Percentiles rank a stretch among this genome's conserved stretches.
phyloP scores from a whole-genome alignment of 2,888 invertebrate genomes.

The Caenorhabditis zanzibari region DNA sequence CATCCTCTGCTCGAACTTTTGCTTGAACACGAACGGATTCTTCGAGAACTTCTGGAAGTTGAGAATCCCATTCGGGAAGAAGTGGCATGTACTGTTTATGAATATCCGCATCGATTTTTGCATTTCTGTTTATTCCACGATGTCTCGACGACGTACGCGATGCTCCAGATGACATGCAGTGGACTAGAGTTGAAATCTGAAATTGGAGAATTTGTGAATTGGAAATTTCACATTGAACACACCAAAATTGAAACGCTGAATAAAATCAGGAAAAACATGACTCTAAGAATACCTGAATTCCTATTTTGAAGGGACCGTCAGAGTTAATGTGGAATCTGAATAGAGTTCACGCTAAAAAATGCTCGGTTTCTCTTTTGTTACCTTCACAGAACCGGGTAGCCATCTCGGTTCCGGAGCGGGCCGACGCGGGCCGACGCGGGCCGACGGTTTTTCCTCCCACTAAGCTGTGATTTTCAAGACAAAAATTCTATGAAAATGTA shows the following conservation, averaged over 20 bases:
- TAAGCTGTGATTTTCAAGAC: no score
- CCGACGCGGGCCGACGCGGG: no score
- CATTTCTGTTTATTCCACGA: slow-evolving; percentile 26
- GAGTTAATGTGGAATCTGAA: background rate
- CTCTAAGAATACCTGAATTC: background rate
- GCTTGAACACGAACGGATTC: slow-evolving; percentile 44
- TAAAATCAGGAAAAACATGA: slow-evolving; percentile 48
- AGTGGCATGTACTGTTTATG: slow-evolving; percentile 39
- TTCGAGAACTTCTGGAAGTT: slow-evolving; percentile 56
- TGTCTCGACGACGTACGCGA: slow-evolving; percentile 15
- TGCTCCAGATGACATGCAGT: slow-evolving; percentile 37
- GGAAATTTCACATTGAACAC: background rate
- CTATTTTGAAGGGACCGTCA: background rate
- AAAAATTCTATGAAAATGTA: no score
- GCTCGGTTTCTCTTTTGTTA: background rate
- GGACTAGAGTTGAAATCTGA: slow-evolving; percentile 32
- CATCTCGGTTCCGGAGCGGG: no score
- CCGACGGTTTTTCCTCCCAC: no score
- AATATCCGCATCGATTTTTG: slow-evolving; percentile 38
- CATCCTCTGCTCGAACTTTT: slow-evolving; percentile 46
- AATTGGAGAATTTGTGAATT: background rate
- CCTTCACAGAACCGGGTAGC: no score
- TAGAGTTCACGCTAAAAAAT: slow-evolving; percentile 9
- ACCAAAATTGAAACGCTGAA: slow-evolving; percentile 45
- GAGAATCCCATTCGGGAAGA: slow-evolving; percentile 51